Base-by-base conservation (phyloP, 2,113 vertebrate genomes). In the Vidua chalybeata region DNA sequence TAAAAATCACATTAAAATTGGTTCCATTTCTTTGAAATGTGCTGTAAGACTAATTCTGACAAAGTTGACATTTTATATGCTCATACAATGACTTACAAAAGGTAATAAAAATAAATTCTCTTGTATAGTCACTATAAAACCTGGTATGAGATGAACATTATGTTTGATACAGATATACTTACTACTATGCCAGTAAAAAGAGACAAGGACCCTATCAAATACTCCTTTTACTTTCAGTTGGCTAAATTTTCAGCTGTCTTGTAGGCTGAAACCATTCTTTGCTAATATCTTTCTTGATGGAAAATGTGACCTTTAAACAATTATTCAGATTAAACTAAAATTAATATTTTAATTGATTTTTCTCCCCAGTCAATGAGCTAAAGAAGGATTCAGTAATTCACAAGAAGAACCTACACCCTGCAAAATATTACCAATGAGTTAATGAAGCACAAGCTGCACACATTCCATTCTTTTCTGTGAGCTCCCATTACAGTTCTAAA, bases 61-160 rank as follows among this genome's bases (percentile, higher is more conserved):
- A 80, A 91, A 72, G 68, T 0, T 93, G 82, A 81, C 49, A 73
- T 71, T 94, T 96, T 87, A 94, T 68, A 77, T 66, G 59, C 41
- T 63, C 37, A 28, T 80, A 88, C 91, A 46, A 84, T 74, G 56
- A 83, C 41, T 58, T 86, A 78, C 17, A 73, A 94, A 97, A 67
- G 24, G 54, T 48, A 94, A 86, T 89, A 92, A 92, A 95, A 94
- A 89, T 94, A 87, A 93, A 89, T 94, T 96, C 35, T 90, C 41
- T 73, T 62, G 54, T 69, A 39, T 27, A 86, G 78, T 73, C 54
- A 37, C 35, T 80, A 74, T 92, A 96, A 96, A 96, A 94, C 11
- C 64, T 85, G 31, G 27, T 89, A 84, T 75, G 76, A 81, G 76
- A 80, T 37, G 74, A 94, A 89, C 49, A 39, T 86, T 89, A 68